Base-by-base conservation (phyloP, 2,797 vertebrate genomes). In the Pipistrellus nathusii region DNA sequence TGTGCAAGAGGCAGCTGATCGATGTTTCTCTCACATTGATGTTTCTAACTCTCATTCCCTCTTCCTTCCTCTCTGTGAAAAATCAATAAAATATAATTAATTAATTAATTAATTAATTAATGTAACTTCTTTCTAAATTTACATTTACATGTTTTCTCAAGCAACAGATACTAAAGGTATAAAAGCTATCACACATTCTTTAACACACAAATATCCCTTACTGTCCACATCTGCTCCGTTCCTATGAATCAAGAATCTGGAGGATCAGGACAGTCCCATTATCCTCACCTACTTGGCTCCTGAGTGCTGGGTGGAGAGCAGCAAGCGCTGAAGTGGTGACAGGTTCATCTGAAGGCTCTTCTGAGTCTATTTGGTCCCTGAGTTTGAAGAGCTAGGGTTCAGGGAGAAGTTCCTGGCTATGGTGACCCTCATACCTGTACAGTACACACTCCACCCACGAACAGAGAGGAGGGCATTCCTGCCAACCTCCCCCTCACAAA, bases 161-260 rank as follows among this genome's bases (percentile, higher is more conserved):
- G 59, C 71, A 41, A 41, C 57, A 76, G 25, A 35, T 55, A 66
- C 35, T 32, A 77, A 83, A 86, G 66, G 64, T 51, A 57, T 71
- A 38, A 75, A 72, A 90, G 30, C 27, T 38, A 62, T 32, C 38
- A 35, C 8, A 30, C 18, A 73, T 18, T 10, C 14, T 21, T 55
- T 23, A 53, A 32, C 12, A 32, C 6, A 23, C n/a, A 84, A 53
- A 89, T 23, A 64, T 51, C 41, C 14, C 55, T 88, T 82, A 38
- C 23, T 51, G n/a, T 46, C 27, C 88, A 84, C 66, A 64, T 71
- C 72, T 59, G n/a, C 23, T 35, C 66, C 11, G 32, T 32, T 88
- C 51, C 82, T 64, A 85, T 18, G 41, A 90, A 35, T 57, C 15
- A 59, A 66, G 84, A 66, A n/a, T 66, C 32, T 51, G 77, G 13